These are phyloP conservation scores for Melanostoma scalare DNA, from an alignment of 2,888 invertebrate species.

Conservation along the genomic window DNA sequence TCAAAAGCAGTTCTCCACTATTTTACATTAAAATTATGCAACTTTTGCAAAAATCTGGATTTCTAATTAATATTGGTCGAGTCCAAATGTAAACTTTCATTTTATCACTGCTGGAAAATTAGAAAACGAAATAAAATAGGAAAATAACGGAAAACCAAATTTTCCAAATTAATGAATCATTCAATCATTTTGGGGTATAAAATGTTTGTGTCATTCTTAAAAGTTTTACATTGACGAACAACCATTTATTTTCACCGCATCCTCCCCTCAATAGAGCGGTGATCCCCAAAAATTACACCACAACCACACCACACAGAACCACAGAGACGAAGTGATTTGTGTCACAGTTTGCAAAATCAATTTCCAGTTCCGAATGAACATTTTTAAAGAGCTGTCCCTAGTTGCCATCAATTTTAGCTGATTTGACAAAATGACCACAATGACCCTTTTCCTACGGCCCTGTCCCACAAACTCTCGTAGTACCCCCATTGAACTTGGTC, in stretches of 20 bases:
- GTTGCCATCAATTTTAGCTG: conserved; percentile 66
- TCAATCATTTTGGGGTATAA: conserved; percentile 44
- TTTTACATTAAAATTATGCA: background rate
- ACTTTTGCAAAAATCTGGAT: background rate
- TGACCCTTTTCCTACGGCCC: background rate
- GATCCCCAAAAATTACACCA: conserved; percentile 53
- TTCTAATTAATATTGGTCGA: conserved; percentile 6
- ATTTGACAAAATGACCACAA: conserved; percentile 63
- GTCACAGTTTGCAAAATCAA: conserved; percentile 67
- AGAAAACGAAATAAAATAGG: background rate
- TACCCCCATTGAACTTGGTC: background rate
- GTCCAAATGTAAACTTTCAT: background rate
- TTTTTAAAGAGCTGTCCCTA: conserved; percentile 51
- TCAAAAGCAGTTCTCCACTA: background rate
- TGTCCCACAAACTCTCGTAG: background rate
- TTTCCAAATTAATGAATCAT: conserved; percentile 62
- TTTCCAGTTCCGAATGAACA: conserved; percentile 27
- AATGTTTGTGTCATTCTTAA: conserved; percentile 35
- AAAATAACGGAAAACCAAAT: conserved; percentile 23
- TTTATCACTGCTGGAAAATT: background rate
- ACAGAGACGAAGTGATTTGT: conserved; percentile 53
- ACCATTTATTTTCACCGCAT: conserved; percentile 45
- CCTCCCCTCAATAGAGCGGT: conserved; percentile 18
- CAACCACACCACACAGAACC: conserved; percentile 17
- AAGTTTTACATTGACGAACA: conserved; percentile 41